Evolutionary conservation across 2,113 vertebrate species (phyloP), one percentile per base, ranked within the genome.

Genomic region (Lates calcarifer): DNA sequence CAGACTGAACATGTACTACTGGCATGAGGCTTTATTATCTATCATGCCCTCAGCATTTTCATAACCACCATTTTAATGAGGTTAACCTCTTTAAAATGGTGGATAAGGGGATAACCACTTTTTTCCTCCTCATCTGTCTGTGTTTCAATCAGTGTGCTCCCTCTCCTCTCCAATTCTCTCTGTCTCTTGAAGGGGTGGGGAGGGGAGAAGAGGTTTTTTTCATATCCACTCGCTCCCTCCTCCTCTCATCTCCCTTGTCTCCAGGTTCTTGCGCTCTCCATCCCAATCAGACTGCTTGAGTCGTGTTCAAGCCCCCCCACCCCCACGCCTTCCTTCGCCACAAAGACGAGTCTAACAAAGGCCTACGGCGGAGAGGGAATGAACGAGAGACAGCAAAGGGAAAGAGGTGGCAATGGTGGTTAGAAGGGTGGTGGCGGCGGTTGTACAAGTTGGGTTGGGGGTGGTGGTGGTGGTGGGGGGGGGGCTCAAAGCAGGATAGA

Each of bases 191-290:
- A 74, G 68, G 56, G 57, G 22, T 41, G 55, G 74, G 68, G 56
- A 51, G 22, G 47, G 55, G 74, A 39, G 31, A 71, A 58, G 22
- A 15, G 45, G 10, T 75, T 78, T 83, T 78, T 83, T 86, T 87
- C 82, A 86, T 77, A 79, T 66, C 74, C 83, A 56, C 80, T 81
- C 65, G 18, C 49, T 80, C 58, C 51, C 74, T 55, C 79, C n/a
- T n/a, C n/a, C n/a, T 91, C 86, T 90, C 90, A 84, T 85, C 77
- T 84, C 64, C 78, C 77, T 90, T 90, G 78, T 93, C 91, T 90
- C 61, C 84, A 86, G 90, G 89, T 93, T 87, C 81, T 85, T 43
- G 43, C 58, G 55, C 76, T 82, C 85, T 89, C 82, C 88, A 86
- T 86, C 79, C 85, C 76, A 92, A 87, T 93, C 87, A 91, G 68